Percentiles rank a stretch among this genome's conserved stretches.
Evolutionary conservation across 2,888 invertebrate species (phyloP).

Genomic region (Eristalis tenax): DNA sequence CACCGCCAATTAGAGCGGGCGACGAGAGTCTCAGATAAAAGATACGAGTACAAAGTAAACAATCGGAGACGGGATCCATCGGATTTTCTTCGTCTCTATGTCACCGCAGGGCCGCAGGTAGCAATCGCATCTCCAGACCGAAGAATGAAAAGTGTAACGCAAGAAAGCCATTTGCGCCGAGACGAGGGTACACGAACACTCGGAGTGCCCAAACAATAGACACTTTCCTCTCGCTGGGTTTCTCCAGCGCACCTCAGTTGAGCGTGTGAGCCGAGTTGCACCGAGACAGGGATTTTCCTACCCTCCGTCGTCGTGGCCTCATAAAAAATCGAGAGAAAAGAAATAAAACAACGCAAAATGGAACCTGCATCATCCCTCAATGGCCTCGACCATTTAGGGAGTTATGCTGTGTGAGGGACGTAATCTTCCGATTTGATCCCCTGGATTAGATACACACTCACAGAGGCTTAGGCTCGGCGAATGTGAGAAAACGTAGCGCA

Average conservation of each 20-base stretch:
- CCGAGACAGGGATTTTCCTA: conserved; percentile 18
- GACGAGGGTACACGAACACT: not conserved
- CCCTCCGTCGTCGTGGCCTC: not conserved
- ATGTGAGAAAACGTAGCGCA: conserved; percentile 4
- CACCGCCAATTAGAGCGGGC: conserved; percentile 41
- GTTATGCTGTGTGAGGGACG: not conserved
- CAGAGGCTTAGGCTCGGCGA: not conserved
- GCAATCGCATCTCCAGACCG: not conserved
- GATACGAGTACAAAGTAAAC: conserved; percentile 20
- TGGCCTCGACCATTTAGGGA: not conserved
- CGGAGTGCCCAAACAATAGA: conserved; percentile 58
- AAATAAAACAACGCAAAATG: not conserved
- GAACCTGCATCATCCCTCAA: not conserved
- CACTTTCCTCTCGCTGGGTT: conserved; percentile 29
- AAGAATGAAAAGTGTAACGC: conserved; percentile 3
- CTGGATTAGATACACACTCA: conserved; percentile 39
- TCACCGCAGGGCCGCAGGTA: conserved; percentile 33
- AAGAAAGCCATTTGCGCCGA: conserved; percentile 10
- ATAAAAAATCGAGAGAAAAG: too few relatives aligned
- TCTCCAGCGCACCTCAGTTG: not conserved
- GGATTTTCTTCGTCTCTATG: conserved; percentile 12
- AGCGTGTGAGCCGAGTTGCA: conserved; percentile 20
- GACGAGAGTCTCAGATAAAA: conserved; percentile 30
- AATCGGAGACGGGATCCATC: not conserved
- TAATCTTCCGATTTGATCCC: conserved; percentile 55